Evolutionary conservation across 2,797 vertebrate species (phyloP), one percentile per base, ranked within the genome.

Genomic region (Heteromormyrus szaboi): DNA sequence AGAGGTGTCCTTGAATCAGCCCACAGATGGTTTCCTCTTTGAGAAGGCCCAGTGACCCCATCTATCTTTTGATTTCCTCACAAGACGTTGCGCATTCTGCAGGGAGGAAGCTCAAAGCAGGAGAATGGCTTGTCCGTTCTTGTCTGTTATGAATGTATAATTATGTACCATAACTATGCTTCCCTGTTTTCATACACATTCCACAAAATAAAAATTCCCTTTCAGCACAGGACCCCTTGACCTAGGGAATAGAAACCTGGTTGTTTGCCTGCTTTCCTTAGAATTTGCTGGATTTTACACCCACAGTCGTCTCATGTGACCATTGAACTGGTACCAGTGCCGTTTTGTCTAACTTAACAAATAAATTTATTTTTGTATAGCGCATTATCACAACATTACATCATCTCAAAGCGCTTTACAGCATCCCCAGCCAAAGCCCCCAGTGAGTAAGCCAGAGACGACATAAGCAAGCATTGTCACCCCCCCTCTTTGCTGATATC

Each of bases 111-210:
- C 56, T 68, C 12, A 14, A 7, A 68, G 41, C 59, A 29, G 37
- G 14, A 7, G 56, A 53, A 12, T 2, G 54, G 19, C 85, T 37
- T 37, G 29, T 33, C 85, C 4, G 12, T 62, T 92, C 93, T 90
- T 92, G 90, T 91, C 91, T 90, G 91, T 90, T 89, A 89, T 94
- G 94, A 95, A 95, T 95, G 95, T 95, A 91, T 88, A 91, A 90
- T 90, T 90, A 72, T 88, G 88, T 91, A 88, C 91, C 90, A 89
- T 88, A 50, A 29, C 56, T 87, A 68, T 25, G 37, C 33, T 87
- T 65, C 41, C 22, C 44, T 14, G 37, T 65, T 25, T 25, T 65
- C 11, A 59, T 41, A 86, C 51, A 65, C 56, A 65, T 87, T 87
- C 86, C 86, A 46, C 8, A 22, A 22, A 33, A 37, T 48, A 68